These are phyloP conservation scores for Zaprionus nigranus DNA, from an alignment of 1,140 invertebrate genomes.

Conservation along the genomic window DNA sequence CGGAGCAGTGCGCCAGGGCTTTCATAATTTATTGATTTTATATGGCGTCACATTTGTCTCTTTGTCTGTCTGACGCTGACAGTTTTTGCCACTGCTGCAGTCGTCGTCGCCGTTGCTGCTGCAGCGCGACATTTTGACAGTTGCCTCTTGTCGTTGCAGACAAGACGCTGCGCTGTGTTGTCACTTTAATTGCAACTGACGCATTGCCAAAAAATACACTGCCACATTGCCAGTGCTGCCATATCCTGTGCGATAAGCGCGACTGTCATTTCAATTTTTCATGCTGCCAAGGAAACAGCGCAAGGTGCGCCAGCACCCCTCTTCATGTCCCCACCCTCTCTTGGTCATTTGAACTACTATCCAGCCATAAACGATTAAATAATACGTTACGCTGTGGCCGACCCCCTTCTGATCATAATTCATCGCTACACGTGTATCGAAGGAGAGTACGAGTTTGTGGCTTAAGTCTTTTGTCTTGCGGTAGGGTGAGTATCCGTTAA, in stretches of 20 bases:
- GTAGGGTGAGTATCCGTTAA: slow-evolving; percentile 45
- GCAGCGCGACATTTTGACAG: slow-evolving; percentile 71
- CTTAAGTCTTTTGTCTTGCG: slow-evolving; percentile 66
- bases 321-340: slow-evolving; percentile 6
- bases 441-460: slow-evolving; percentile 58
- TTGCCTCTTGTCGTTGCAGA: slow-evolving; percentile 72
- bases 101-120: neutral
- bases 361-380: slow-evolving; percentile 67
- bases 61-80: slow-evolving; percentile 68
- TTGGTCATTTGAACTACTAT: slow-evolving; percentile 7
- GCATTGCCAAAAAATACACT: slow-evolving; percentile 71
- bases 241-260: slow-evolving; percentile 58
- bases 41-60: slow-evolving; percentile 81
- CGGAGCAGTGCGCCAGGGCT: slow-evolving; percentile 30
- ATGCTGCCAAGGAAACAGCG: slow-evolving; percentile 54
- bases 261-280: slow-evolving; percentile 76
- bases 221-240: slow-evolving; percentile 7
- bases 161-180: slow-evolving; percentile 34
- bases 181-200: slow-evolving; percentile 81
- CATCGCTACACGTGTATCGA: slow-evolving; percentile 14
- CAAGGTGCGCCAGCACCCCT: slow-evolving; percentile 60
- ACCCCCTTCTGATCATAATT: slow-evolving; percentile 43
- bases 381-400: slow-evolving; percentile 57
- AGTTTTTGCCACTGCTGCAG: slow-evolving; percentile 72
- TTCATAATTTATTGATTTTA: slow-evolving; percentile 83